Percentiles rank a stretch among this genome's conserved stretches.
phyloP scores from a whole-genome alignment of 1,140 invertebrate species.

The Piezodorus guildinii region DNA sequence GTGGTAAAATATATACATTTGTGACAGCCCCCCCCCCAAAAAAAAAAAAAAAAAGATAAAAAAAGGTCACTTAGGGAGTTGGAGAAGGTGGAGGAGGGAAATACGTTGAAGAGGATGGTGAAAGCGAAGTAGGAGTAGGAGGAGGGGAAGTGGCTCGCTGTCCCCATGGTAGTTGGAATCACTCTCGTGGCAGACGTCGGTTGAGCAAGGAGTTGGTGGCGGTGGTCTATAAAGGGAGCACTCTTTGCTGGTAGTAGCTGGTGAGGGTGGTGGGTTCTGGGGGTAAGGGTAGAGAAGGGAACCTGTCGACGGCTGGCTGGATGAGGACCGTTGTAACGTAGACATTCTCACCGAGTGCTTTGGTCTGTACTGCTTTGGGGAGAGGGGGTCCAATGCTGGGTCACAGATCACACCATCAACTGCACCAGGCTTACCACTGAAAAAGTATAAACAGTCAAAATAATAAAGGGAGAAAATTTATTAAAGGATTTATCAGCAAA shows the following conservation, averaged over 20 bases:
- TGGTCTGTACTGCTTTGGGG: not conserved
- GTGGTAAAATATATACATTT: too few relatives aligned
- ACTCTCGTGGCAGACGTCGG: conserved; percentile 83
- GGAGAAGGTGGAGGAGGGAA: conserved; percentile 63
- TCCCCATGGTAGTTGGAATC: conserved; percentile 58
- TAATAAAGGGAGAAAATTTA: too few relatives aligned
- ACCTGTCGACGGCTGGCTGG: conserved; percentile 26
- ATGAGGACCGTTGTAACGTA: not conserved
- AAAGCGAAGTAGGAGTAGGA: conserved; percentile 68
- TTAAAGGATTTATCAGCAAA: too few relatives aligned
- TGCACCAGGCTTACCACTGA: conserved; percentile 32
- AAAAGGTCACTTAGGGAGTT: conserved; percentile 17
- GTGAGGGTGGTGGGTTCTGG: conserved; percentile 73
- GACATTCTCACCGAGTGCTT: not conserved
- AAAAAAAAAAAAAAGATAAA: not conserved
- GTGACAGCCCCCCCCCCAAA: too few relatives aligned
- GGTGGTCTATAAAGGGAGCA: conserved; percentile 73
- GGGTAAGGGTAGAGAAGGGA: conserved; percentile 61
- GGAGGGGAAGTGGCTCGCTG: conserved; percentile 69
- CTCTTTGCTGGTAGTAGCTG: conserved; percentile 46
- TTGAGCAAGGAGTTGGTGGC: conserved; percentile 86
- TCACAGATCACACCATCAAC: conserved; percentile 30
- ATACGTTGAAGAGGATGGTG: conserved; percentile 59
- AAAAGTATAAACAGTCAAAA: not conserved
- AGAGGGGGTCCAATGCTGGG: conserved; percentile 18